These are phyloP conservation scores for Xyliphius kryptos DNA, from an alignment of 2,113 vertebrate species.

Conservation along the genomic window DNA sequence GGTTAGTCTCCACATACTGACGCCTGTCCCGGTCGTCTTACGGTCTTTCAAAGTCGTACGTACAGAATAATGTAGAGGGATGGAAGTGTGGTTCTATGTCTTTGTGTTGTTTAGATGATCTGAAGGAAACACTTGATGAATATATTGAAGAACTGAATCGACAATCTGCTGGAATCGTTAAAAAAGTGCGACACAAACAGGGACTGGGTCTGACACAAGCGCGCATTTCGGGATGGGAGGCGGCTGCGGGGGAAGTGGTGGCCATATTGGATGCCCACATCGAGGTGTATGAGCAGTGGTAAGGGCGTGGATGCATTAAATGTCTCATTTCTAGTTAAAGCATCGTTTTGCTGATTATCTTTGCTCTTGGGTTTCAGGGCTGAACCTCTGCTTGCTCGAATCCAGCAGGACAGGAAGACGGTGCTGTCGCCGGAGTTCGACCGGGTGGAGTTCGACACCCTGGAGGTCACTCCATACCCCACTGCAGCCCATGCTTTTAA, in stretches of 20 bases:
- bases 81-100: background rate
- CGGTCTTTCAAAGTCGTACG: no score
- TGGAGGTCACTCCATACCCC: constrained; percentile 20
- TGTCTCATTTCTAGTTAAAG: no score
- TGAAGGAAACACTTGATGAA: background rate
- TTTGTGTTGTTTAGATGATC: background rate
- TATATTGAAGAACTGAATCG: background rate
- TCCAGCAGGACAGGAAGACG: constrained; percentile 58
- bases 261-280: constrained; percentile 71
- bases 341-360: background rate
- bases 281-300: constrained; percentile 66
- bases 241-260: constrained; percentile 61
- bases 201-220: constrained; percentile 64
- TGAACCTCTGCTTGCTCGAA: constrained; percentile 60
- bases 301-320: background rate
- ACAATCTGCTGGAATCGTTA: background rate
- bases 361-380: constrained; percentile 48
- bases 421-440: constrained; percentile 64
- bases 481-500: constrained; percentile 52
- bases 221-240: constrained; percentile 58
- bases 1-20: constrained; percentile 44
- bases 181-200: constrained; percentile 47
- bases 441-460: constrained; percentile 52
- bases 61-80: no score
- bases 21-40: no score